Evolutionary conservation across 2,797 vertebrate species (phyloP), one percentile per base, ranked within the genome.

Genomic region (Botia kubotai): DNA sequence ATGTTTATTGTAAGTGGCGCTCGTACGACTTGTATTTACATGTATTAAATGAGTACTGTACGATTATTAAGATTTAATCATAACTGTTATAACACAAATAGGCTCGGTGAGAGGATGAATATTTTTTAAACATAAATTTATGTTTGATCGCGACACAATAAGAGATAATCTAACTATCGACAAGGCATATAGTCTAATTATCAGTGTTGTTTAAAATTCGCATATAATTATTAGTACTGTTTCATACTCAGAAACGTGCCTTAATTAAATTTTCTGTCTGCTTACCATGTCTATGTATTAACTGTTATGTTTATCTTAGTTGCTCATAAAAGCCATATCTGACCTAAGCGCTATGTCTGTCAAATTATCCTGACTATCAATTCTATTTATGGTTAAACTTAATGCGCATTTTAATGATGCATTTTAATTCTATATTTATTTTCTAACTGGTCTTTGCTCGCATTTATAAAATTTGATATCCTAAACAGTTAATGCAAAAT

Each of bases 381-480:
- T 10, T 63, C 23, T 11, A 66, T 39, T 66, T 66, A 33, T 11
- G 29, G 7, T 26, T 78, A 2, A 53, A n/a, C 17, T 57, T 14
- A 0, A 69, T 77, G 14, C 39, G n/a, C n/a, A n/a, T n/a, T n/a
- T n/a, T n/a, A n/a, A 8, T 58, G 21, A 62, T 60, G 11, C 39
- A 50, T 50, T 62, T 19, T 36, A 48, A 60, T 16, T 43, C 6
- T 73, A 13, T 46, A 26, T 68, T 10, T 63, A 52, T 43, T 53
- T 19, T 50, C 16, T 21, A 36, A n/a, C 36, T 19, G 23, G 17
- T 3, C 11, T 23, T 72, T 53, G 19, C 52, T 72, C 48, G 65
- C 29, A 66, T 79, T 72, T 79, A 7, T 63, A 65, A 79, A 53
- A 72, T 79, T 55, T 66, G 77, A 79, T 80, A 67, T 63, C 36